Conservation (phyloP, 1,140 invertebrate genomes). For the Trachymyrmex septentrionalis region DNA sequence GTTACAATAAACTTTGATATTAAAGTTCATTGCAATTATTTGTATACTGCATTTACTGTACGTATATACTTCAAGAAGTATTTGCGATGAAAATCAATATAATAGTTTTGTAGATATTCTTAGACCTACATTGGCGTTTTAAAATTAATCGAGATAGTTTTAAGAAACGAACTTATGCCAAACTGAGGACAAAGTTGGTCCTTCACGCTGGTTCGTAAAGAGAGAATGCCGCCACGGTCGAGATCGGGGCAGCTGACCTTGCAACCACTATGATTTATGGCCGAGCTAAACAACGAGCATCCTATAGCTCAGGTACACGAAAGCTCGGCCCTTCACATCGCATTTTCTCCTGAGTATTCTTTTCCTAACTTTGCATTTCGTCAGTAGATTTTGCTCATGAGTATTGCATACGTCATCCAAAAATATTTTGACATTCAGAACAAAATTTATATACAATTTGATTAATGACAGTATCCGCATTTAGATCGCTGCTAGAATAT, state of each 20-base stretch:
- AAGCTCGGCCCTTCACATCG: conserved; percentile 70
- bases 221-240: conserved; percentile 61
- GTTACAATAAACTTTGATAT: not conserved
- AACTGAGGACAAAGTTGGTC: conserved; percentile 69
- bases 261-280: conserved; percentile 82
- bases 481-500: not conserved
- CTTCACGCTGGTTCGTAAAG: conserved; percentile 73
- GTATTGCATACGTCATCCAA: conserved; percentile 71
- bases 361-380: conserved; percentile 46
- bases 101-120: not conserved
- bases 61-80: not conserved
- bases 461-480: conserved; percentile 55
- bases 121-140: not conserved
- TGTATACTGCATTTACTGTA: not conserved
- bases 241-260: conserved; percentile 80
- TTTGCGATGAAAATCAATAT: not conserved
- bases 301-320: conserved; percentile 79
- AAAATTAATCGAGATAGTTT: not conserved
- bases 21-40: not conserved
- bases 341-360: conserved; percentile 70
- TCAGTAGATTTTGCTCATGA: conserved; percentile 10
- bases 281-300: conserved; percentile 74
- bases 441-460: conserved; percentile 63
- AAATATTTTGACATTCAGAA: conserved; percentile 82
- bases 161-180: conserved; percentile 67